Conservation (phyloP, 2,888 invertebrate species). For the Aelia acuminata region DNA sequence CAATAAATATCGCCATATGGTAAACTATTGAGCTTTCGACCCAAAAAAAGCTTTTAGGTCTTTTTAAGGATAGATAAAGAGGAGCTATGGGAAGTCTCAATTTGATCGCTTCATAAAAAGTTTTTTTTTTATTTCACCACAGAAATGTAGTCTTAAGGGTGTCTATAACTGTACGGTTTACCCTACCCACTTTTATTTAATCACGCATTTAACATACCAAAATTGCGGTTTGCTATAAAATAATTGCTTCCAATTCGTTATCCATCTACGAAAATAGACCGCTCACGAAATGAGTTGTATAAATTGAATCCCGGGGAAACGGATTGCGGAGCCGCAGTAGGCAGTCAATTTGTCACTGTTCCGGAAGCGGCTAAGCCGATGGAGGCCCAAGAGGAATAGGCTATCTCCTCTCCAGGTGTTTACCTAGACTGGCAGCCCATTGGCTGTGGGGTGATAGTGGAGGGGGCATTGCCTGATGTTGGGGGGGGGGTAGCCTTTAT, state of each 20-base stretch:
- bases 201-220: no score
- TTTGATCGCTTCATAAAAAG: no score
- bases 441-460: background rate
- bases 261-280: background rate
- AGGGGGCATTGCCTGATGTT: background rate
- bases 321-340: background rate
- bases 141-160: no score
- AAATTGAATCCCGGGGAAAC: slow-evolving; percentile 12
- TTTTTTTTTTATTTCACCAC: no score
- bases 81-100: no score
- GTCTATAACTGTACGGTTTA: no score
- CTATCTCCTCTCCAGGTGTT: slow-evolving; percentile 37
- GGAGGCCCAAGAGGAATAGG: background rate
- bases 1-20: no score
- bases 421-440: slow-evolving; percentile 12
- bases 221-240: background rate
- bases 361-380: background rate
- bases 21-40: no score
- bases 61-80: no score
- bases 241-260: background rate
- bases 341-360: slow-evolving; percentile 32
- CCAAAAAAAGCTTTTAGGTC: no score
- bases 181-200: no score
- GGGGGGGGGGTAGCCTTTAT: background rate
- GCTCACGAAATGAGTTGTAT: background rate